Evolutionary conservation across 2,888 invertebrate genomes (phyloP).

Genomic region (Abrostola triplasia): DNA sequence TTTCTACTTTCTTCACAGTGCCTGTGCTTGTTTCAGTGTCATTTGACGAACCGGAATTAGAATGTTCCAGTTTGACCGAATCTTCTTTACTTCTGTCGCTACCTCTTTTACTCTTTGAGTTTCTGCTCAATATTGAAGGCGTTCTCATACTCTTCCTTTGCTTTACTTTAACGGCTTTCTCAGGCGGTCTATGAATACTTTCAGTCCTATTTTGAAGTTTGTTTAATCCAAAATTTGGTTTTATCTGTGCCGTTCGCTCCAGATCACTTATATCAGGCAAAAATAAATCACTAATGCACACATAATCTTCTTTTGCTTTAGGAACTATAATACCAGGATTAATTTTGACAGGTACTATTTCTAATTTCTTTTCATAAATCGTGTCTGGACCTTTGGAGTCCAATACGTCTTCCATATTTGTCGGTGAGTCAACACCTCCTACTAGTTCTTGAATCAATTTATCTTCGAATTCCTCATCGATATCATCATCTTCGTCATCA

Average conservation of each 20-base stretch:
- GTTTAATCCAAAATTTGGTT: conserved; percentile 80
- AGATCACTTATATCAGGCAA: conserved; percentile 75
- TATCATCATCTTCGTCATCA: conserved; percentile 72
- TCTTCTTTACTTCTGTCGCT: conserved; percentile 67
- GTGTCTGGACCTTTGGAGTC: conserved; percentile 84
- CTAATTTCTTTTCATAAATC: conserved; percentile 77
- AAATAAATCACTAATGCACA: conserved; percentile 78
- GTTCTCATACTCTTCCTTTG: conserved; percentile 74
- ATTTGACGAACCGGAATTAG: conserved; percentile 89
- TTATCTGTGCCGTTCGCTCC: conserved; percentile 82
- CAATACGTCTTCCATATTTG: conserved; percentile 71
- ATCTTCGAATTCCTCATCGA: conserved; percentile 80
- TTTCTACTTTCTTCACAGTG: conserved; percentile 79
- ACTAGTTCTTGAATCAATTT: conserved; percentile 82
- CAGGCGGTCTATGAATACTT: conserved; percentile 80
- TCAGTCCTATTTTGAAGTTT: conserved; percentile 82
- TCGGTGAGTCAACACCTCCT: conserved; percentile 82
- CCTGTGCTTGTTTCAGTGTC: conserved; percentile 86
- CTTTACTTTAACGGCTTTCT: conserved; percentile 80
- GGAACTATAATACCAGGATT: conserved; percentile 69
- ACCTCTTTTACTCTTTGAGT: conserved; percentile 65
- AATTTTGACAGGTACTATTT: conserved; percentile 83
- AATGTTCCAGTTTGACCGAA: conserved; percentile 79
- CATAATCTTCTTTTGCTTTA: conserved; percentile 76
- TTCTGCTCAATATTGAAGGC: conserved; percentile 70